Evolutionary conservation across 2,113 vertebrate species (phyloP).

Genomic region (Saccopteryx bilineata): DNA sequence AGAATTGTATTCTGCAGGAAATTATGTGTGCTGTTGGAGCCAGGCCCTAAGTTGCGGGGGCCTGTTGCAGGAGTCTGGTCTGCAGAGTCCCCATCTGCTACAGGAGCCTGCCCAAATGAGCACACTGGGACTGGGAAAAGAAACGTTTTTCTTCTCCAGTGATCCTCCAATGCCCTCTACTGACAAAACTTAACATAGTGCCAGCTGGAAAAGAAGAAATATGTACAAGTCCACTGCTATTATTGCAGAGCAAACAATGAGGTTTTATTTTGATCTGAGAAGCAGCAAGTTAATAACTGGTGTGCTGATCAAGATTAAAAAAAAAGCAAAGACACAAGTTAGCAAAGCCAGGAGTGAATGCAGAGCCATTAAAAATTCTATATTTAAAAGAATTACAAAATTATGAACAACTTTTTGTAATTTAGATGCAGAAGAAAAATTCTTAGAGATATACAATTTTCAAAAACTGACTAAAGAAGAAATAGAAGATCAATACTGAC

Average conservation of each 20-base stretch:
- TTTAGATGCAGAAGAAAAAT: conserved; percentile 6
- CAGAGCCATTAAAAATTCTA: not conserved
- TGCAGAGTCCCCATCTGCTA: not conserved
- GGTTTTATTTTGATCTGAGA: not conserved
- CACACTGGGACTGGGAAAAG: not conserved
- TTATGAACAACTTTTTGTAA: conserved; percentile 15
- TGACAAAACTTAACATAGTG: not conserved
- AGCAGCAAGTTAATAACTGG: not conserved
- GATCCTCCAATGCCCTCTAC: not conserved
- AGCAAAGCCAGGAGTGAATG: not conserved
- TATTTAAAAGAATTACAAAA: not conserved
- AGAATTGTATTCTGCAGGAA: not conserved
- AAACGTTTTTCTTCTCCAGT: not conserved
- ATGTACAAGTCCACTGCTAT: not conserved
- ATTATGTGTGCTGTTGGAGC: not conserved
- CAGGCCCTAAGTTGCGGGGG: not conserved
- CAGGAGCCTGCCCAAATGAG: not conserved
- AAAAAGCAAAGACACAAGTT: not conserved
- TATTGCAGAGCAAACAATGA: not conserved
- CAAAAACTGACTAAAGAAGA: not conserved
- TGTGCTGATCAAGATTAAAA: not conserved
- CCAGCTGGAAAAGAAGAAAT: not conserved
- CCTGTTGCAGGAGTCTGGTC: not conserved
- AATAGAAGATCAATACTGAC: not conserved
- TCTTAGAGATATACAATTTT: conserved; percentile 4